These are phyloP conservation scores for Euphonia xanthogaster DNA, from an alignment of 2,797 vertebrate genomes.

Conservation along the genomic window DNA sequence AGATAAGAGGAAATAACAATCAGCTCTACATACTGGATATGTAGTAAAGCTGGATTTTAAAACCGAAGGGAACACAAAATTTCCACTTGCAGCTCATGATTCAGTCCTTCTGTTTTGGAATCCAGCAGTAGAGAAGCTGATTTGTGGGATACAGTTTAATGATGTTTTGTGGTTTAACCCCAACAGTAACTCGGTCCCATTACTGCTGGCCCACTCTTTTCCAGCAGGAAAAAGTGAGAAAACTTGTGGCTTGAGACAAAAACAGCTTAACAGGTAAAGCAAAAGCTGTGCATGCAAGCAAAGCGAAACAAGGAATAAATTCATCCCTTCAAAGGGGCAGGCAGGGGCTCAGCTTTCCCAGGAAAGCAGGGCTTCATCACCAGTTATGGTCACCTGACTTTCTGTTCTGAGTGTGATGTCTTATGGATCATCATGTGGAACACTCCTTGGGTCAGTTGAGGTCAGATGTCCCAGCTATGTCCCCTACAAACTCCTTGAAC, in stretches of 20 bases:
- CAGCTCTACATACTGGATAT: background rate
- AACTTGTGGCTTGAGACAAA: background rate
- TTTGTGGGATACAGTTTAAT: background rate
- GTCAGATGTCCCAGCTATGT: background rate
- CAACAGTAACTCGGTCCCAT: background rate
- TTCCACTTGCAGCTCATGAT: background rate
- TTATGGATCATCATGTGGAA: background rate
- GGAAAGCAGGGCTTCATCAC: background rate
- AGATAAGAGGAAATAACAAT: background rate
- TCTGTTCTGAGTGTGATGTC: background rate
- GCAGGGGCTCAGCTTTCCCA: background rate
- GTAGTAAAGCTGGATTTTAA: constrained; percentile 5
- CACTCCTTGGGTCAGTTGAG: background rate
- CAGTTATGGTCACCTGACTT: rapidly evolving
- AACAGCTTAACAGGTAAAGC: background rate
- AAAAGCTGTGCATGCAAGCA: background rate
- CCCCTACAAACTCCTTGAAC: background rate
- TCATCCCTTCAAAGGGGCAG: background rate
- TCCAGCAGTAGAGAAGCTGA: background rate
- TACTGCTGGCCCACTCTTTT: background rate
- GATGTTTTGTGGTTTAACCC: background rate
- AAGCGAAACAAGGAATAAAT: background rate
- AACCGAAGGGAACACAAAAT: background rate
- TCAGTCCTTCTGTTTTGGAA: background rate
- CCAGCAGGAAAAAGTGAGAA: background rate